Conservation (phyloP, 2,888 invertebrate genomes). For the Tipula unca region DNA sequence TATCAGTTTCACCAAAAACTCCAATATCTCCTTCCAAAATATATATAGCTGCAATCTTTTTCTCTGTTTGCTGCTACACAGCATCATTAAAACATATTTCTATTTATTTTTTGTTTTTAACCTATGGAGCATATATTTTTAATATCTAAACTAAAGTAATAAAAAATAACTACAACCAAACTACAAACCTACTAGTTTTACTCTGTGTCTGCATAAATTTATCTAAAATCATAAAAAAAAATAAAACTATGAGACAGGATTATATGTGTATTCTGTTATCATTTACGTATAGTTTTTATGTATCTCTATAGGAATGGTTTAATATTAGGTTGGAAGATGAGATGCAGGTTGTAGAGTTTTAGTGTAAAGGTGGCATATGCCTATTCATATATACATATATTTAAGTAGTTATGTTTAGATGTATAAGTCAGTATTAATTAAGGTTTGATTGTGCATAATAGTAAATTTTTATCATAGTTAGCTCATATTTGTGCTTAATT, state of each 20-base stretch:
- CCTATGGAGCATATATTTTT: neutral
- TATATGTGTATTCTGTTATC: neutral
- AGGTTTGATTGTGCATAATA: neutral
- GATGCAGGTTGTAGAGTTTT: neutral
- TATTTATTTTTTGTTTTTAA: neutral
- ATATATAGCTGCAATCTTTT: neutral
- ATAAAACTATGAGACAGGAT: neutral
- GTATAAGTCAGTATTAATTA: neutral
- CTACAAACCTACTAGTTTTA: neutral
- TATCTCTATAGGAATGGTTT: neutral
- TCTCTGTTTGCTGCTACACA: neutral
- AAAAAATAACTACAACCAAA: neutral
- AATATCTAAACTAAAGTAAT: neutral
- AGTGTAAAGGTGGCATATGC: neutral
- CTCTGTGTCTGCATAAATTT: neutral
- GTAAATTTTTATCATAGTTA: neutral
- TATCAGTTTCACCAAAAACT: too few species aligned
- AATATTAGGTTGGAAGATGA: neutral
- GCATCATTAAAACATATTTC: neutral
- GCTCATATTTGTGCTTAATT: neutral
- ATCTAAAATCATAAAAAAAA: conserved; percentile 4
- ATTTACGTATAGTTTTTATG: neutral
- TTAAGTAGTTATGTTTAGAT: neutral
- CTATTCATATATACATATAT: neutral
- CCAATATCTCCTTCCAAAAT: too few species aligned